phyloP scores from a whole-genome alignment of 2,888 invertebrate species.

The Onchidella celtica region DNA sequence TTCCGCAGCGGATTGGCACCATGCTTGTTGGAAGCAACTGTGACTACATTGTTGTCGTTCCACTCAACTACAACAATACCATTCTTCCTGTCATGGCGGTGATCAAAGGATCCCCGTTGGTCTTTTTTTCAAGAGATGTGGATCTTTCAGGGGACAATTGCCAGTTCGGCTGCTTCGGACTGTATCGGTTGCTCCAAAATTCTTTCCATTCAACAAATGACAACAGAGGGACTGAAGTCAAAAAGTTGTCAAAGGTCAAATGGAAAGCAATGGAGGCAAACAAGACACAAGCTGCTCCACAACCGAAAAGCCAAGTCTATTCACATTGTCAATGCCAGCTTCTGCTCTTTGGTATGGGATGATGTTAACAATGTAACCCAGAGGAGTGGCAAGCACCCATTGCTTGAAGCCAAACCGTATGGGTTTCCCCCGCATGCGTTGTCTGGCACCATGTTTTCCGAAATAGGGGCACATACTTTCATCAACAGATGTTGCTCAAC shows the following conservation, averaged over 20 bases:
- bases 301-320: neutral
- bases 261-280: neutral
- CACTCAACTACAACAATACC: neutral
- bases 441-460: constrained; percentile 61
- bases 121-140: neutral
- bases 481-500: constrained; percentile 60
- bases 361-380: constrained; percentile 52
- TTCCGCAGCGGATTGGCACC: constrained; percentile 10
- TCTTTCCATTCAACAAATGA: neutral
- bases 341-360: constrained; percentile 49
- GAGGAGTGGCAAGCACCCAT: constrained; percentile 52
- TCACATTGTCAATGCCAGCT: neutral
- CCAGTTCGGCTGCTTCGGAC: neutral
- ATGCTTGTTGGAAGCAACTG: constrained; percentile 4
- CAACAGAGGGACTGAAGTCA: neutral
- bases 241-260: neutral
- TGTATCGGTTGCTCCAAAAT: neutral
- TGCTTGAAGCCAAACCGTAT: constrained; percentile 62
- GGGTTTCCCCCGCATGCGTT: constrained; percentile 60
- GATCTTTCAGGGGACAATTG: neutral
- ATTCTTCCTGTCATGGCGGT: neutral
- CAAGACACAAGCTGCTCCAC: neutral
- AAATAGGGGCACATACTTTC: constrained; percentile 78
- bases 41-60: constrained; percentile 38
- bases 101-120: neutral